Conservation (phyloP, 1,140 invertebrate species). For the Hermetia illucens region DNA sequence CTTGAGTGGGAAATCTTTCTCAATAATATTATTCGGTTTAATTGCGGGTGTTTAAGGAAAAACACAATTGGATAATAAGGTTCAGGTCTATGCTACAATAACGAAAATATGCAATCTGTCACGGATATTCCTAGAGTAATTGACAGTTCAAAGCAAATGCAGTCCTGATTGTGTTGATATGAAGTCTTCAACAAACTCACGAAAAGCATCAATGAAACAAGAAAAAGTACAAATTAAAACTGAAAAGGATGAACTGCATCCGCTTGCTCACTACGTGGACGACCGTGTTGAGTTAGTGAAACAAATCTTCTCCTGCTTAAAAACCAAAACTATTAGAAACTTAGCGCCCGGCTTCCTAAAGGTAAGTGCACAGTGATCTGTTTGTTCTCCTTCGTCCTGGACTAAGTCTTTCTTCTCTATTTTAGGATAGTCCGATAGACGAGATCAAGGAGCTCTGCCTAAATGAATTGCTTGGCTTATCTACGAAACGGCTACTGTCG, state of each 20-base stretch:
- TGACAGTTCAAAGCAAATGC: no score
- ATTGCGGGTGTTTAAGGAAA: no score
- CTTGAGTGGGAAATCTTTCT: no score
- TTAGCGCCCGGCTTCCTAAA: slow-evolving; percentile 43
- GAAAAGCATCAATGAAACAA: no score
- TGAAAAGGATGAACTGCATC: slow-evolving; percentile 5
- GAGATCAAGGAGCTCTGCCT: slow-evolving; percentile 45
- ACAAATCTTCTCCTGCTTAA: slow-evolving; percentile 44
- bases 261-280: slow-evolving; percentile 41
- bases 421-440: slow-evolving; percentile 34
- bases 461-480: slow-evolving; percentile 43
- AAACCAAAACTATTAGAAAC: slow-evolving; percentile 41
- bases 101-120: no score
- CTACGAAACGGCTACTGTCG: slow-evolving; percentile 38
- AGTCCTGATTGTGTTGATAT: no score
- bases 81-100: no score
- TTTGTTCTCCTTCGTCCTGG: background rate
- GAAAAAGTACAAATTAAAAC: no score
- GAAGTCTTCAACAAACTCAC: no score
- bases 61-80: no score
- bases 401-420: background rate
- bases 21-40: no score
- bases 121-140: no score
- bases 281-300: slow-evolving; percentile 47
- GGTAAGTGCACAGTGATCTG: slow-evolving; percentile 18